Evolutionary conservation across 1,140 invertebrate species (phyloP), one percentile per base, ranked within the genome.

Genomic region (Cotesia chilonis): DNA sequence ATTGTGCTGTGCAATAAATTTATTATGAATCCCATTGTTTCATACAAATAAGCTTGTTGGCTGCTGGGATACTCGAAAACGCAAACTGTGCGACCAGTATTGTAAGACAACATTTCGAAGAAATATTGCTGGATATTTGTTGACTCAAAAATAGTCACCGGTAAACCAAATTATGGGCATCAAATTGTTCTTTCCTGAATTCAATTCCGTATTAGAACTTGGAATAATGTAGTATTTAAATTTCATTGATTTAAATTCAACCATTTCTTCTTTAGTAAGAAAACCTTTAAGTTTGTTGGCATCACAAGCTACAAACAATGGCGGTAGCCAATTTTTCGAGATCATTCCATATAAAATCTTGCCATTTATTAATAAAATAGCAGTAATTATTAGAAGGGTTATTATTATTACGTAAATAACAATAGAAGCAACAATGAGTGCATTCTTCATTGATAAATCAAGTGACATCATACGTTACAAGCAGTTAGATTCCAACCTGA

Each of bases 81-180:
- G n/a, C 12, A 14, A n/a, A 55, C 54, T 55, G 12, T 55, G 12
- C 17, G 54, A 0, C 17, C 17, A 5, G 54, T 55, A 14, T 55
- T 20, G 17, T 14, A 20, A 1, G n/a, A 55, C 12, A 55, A 20
- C 12, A 20, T 55, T 55, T 55, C n/a, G 4, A 14, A 55, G 54
- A 55, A 55, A 55, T 55, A 55, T 55, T 55, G 10, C 1, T 55
- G 54, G 5, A 55, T 55, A 4, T 55, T n/a, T 55, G 54, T 55
- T n/a, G 12, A 14, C 5, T 14, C 9, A 20, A 55, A 55, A 55
- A 4, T 55, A 55, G 12, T 55, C n/a, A 14, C 54, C 54, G n/a
- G 54, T 14, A 6, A 55, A 55, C n/a, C 54, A 55, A 6, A 55
- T 20, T 14, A 55, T 55, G 10, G 54, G 54, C 54, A 20, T 55